Evolutionary conservation across 2,797 vertebrate genomes (phyloP).

Genomic region (Harpagifer antarcticus): DNA sequence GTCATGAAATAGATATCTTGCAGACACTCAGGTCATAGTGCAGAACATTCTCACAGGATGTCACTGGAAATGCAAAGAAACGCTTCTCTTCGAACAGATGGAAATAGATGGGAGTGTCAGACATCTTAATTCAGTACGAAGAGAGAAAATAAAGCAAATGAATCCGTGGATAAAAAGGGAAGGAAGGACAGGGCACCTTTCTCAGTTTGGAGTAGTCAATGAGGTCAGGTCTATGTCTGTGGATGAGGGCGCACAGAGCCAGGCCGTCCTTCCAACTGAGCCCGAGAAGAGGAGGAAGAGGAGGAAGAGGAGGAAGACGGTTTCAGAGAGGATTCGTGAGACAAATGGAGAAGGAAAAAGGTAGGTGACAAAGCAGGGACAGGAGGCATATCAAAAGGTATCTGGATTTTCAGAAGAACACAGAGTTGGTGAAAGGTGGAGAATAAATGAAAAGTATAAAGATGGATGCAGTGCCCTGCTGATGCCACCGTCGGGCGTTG

Average conservation of each 20-base stretch:
- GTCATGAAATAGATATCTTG: neutral
- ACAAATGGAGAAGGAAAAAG: neutral
- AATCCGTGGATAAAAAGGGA: neutral
- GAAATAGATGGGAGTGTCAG: too few species aligned
- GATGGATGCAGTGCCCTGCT: constrained; percentile 10
- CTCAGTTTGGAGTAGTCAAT: constrained; percentile 93
- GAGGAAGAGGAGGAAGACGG: neutral
- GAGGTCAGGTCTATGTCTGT: constrained; percentile 92
- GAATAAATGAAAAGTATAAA: neutral
- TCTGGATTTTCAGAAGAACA: neutral
- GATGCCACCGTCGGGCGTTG: constrained; percentile 29
- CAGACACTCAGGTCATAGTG: neutral
- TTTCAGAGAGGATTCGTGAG: neutral
- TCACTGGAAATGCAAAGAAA: neutral
- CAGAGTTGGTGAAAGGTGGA: neutral
- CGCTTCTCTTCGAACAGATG: too few species aligned
- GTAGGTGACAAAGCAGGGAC: neutral
- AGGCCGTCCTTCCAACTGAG: constrained; percentile 94
- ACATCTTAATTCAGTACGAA: neutral
- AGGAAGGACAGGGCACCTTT: constrained; percentile 82
- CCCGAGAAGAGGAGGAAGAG: constrained; percentile 11
- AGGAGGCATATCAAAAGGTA: neutral
- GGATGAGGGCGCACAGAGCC: constrained; percentile 95
- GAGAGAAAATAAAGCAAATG: neutral
- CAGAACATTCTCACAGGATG: neutral